These are phyloP conservation scores for Dysidea cf. avara DNA, from an alignment of 37 sponge, comb jelly and placozoan genomes.

Conservation along the genomic window DNA sequence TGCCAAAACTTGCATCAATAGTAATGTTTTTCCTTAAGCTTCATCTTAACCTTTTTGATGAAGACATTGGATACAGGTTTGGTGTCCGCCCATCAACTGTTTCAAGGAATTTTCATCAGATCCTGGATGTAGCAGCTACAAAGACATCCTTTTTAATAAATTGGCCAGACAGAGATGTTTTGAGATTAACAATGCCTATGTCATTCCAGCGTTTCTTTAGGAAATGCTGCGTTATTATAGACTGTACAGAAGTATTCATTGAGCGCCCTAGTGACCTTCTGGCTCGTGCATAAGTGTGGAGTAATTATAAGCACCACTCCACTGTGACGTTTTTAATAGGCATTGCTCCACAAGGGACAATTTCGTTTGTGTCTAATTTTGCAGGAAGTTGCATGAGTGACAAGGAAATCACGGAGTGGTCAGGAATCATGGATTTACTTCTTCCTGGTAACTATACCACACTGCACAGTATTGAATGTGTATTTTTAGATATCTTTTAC, in stretches of 20 bases:
- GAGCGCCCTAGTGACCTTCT: conserved; percentile 32
- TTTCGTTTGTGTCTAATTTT: conserved; percentile 37
- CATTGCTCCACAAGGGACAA: conserved; percentile 41
- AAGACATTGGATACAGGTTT: conserved; percentile 17
- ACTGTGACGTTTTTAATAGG: conserved; percentile 37
- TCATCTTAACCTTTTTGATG: conserved; percentile 10
- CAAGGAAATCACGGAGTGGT: conserved; percentile 31
- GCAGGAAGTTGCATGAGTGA: conserved; percentile 48
- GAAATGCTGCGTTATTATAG: conserved; percentile 31
- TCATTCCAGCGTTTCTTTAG: conserved; percentile 4
- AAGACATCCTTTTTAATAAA: not conserved
- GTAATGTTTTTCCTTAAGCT: conserved; percentile 14
- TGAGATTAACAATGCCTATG: conserved; percentile 7
- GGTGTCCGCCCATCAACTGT: not conserved
- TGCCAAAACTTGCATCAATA: too few relatives aligned
- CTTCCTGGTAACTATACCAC: conserved; percentile 18
- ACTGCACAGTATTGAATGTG: too few relatives aligned
- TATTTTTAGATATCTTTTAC: not conserved
- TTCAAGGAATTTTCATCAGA: conserved; percentile 20
- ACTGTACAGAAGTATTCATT: conserved; percentile 48
- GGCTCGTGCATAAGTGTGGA: conserved; percentile 39
- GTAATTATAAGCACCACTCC: too few relatives aligned
- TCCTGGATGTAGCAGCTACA: not conserved
- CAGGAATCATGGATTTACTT: conserved; percentile 9
- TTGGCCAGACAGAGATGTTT: conserved; percentile 10